Evolutionary conservation across 2,113 vertebrate genomes (phyloP).

Genomic region (Vicugna pacos): DNA sequence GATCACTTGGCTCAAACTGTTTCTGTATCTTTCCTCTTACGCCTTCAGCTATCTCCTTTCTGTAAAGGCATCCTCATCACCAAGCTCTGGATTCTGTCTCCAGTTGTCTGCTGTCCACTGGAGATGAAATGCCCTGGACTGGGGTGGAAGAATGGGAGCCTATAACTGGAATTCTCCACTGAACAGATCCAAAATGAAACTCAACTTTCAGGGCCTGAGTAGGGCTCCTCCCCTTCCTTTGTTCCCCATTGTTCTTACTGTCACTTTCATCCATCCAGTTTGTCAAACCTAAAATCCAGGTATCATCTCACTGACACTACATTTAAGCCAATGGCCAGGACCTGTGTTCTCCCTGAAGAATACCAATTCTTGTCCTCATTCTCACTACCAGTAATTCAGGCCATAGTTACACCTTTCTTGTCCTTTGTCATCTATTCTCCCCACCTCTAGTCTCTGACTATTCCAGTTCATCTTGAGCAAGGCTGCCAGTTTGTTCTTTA

Average conservation of each 20-base stretch:
- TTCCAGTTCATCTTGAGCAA: background rate
- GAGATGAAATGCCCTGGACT: background rate
- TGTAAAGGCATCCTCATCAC: background rate
- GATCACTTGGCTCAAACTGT: background rate
- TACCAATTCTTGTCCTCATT: background rate
- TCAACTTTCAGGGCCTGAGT: too few relatives aligned
- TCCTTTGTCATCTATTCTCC: background rate
- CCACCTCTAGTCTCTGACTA: background rate
- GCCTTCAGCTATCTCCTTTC: background rate
- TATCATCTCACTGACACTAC: background rate
- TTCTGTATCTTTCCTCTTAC: background rate
- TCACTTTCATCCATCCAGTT: background rate
- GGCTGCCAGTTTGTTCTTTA: background rate
- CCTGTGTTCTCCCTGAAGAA: background rate
- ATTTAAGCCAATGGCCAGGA: background rate
- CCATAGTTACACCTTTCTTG: background rate
- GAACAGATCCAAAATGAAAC: background rate
- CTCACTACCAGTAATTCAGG: background rate
- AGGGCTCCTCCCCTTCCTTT: background rate
- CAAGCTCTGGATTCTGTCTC: background rate
- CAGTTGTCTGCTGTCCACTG: background rate
- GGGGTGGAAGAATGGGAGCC: rapidly evolving
- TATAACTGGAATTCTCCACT: background rate
- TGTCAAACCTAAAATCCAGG: background rate
- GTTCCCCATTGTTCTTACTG: background rate